A percentile compares a stretch with the other conserved stretches of the same genome.
phyloP scores from a whole-genome alignment of 1,140 invertebrate species.

The Drusus annulatus region DNA sequence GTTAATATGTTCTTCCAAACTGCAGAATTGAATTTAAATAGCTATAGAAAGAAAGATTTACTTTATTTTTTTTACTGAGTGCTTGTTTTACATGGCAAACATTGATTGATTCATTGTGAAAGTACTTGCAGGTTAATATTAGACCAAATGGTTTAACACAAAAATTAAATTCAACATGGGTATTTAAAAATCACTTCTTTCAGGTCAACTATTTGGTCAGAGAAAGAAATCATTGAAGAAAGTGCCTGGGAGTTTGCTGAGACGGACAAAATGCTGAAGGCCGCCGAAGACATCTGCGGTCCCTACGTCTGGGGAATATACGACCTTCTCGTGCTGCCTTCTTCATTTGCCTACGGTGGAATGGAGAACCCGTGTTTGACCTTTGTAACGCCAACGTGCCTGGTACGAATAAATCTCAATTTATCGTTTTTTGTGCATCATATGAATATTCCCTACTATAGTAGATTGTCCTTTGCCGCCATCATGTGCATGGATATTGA shows the following conservation, averaged over 20 bases:
- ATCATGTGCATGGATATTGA: no score
- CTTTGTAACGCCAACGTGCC: constrained; percentile 92
- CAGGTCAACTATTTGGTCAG: constrained; percentile 89
- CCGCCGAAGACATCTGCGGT: constrained; percentile 87
- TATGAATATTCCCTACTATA: no score
- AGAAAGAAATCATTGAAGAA: constrained; percentile 87
- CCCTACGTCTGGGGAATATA: constrained; percentile 90
- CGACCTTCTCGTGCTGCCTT: constrained; percentile 93
- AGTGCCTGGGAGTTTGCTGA: constrained; percentile 92
- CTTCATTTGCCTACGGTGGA: constrained; percentile 95
- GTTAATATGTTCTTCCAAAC: no score
- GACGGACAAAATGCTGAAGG: constrained; percentile 87
- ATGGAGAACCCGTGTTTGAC: constrained; percentile 99
- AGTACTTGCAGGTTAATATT: no score
- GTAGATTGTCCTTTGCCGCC: no score
- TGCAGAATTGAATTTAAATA: no score
- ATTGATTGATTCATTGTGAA: no score
- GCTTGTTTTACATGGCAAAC: no score
- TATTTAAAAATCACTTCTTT: constrained; percentile 39
- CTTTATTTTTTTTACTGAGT: no score
- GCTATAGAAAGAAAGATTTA: no score
- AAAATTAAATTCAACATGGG: background rate
- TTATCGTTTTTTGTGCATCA: background rate
- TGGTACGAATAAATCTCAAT: constrained; percentile 70
- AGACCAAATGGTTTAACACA: no score